Base-by-base conservation (phyloP, 1,140 invertebrate species). In the Delia radicum region DNA sequence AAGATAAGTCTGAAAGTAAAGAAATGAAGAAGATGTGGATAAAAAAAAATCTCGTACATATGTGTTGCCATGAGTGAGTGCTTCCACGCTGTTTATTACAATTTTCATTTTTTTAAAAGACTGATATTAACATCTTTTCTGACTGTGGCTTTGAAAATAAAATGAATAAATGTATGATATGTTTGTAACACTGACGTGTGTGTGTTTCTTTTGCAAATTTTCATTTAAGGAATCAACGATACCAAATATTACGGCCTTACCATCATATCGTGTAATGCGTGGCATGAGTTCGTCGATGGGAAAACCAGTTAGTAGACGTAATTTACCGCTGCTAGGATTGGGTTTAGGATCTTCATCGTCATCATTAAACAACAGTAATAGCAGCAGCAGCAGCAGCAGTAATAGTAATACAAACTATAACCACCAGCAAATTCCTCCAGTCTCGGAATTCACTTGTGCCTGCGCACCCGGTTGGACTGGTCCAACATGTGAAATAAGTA, bases 381-480 rank as follows among this genome's bases (percentile, higher is more conserved):
- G 27, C 48, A 74, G 48, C 75, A 76, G 69, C 76, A 62, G 63
- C 33, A 31, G 37, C 61, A 77, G 74, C 69, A 76, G 62, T 77
- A 75, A 13, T 61, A 74, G 46, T 61, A 55, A 61, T 62, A 31
- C 46, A 73, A 63, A 75, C n/a, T 48, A 71, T 65, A 55, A 74
- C 37, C 73, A 73, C 42, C 78, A 78, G 31, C 76, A 79, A 63
- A 76, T 79, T 77, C 78, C 77, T 73, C 78, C 81, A 31, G 78
- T 79, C 71, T 87, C 82, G 18, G 88, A 89, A 72, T 90, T 93
- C 87, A 88, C 89, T 76, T 98, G 96, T 87, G 90, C 90, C n/a
- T 98, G 96, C 88, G 89, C 91, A 24, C 88, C 92, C 7, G 96
- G 96, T 79, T 98, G 95, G 91, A 90, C 91, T 6, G 96, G 96